These are phyloP conservation scores for Heteromormyrus szaboi DNA, from an alignment of 2,797 vertebrate genomes.

Conservation along the genomic window DNA sequence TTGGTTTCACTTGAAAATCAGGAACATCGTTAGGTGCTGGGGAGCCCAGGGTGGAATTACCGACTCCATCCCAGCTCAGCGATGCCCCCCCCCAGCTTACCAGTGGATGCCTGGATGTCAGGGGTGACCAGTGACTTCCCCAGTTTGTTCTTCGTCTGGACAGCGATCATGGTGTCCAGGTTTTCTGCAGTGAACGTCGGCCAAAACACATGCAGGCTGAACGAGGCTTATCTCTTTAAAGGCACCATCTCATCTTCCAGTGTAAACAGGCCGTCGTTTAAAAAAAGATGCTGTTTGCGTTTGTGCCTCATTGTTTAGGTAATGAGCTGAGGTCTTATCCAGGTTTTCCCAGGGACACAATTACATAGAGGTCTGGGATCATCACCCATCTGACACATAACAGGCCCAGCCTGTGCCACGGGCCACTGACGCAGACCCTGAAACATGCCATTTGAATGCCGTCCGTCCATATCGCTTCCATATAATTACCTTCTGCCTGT, in stretches of 20 bases:
- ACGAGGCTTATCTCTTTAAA: background rate
- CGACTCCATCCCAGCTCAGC: background rate
- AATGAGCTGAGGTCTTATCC: conserved; percentile 3
- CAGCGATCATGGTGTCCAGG: conserved; percentile 90
- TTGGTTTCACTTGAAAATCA: conserved; percentile 59
- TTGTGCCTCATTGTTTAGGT: background rate
- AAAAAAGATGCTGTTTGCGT: background rate
- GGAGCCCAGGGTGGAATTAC: background rate
- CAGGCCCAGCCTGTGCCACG: background rate
- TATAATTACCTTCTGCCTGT: background rate
- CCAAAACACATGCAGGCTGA: background rate
- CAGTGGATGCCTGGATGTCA: conserved; percentile 47
- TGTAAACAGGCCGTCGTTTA: background rate
- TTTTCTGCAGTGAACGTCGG: conserved; percentile 71
- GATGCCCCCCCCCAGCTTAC: conserved; percentile 40
- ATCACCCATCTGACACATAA: background rate
- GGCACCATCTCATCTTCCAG: background rate
- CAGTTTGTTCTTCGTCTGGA: conserved; percentile 92
- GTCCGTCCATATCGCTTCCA: background rate
- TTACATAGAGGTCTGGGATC: background rate
- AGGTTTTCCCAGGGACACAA: background rate
- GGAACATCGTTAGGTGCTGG: background rate
- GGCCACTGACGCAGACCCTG: background rate
- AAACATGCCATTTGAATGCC: background rate
- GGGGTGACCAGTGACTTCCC: conserved; percentile 68